These are phyloP conservation scores for Nephrocerus scutellatus DNA, from an alignment of 2,888 invertebrate species.

Conservation along the genomic window DNA sequence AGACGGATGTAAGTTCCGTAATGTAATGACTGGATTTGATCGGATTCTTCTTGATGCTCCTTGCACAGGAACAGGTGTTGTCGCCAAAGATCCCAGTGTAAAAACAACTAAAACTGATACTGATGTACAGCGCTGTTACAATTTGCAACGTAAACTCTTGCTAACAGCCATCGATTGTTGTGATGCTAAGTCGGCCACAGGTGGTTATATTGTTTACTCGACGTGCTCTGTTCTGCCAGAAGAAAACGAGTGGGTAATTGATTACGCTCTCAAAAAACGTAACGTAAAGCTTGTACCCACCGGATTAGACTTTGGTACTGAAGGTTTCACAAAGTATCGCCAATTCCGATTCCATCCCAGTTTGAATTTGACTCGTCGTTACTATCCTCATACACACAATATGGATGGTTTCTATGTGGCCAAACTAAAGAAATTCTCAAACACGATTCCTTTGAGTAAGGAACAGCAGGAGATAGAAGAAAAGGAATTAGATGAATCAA, in stretches of 20 bases:
- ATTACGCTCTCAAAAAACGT: conserved; percentile 88
- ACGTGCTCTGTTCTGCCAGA: conserved; percentile 97
- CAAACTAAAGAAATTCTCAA: conserved; percentile 93
- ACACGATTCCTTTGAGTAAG: conserved; percentile 55
- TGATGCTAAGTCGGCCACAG: conserved; percentile 83
- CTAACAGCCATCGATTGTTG: conserved; percentile 95
- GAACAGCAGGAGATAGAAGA: conserved; percentile 46
- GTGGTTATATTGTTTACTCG: conserved; percentile 95
- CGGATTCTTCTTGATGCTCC: conserved; percentile 95
- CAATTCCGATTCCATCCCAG: conserved; percentile 84
- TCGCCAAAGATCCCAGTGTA: conserved; percentile 94
- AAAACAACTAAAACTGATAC: conserved; percentile 85
- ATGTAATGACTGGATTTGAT: conserved; percentile 87
- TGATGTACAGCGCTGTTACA: conserved; percentile 86
- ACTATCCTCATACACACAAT: conserved; percentile 97
- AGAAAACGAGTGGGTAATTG: conserved; percentile 96
- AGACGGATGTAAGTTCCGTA: conserved; percentile 81
- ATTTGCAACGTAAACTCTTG: conserved; percentile 85
- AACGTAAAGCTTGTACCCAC: conserved; percentile 90
- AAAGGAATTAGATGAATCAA: conserved; percentile 36
- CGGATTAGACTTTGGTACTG: conserved; percentile 90
- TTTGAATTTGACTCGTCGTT: conserved; percentile 78
- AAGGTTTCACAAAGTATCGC: conserved; percentile 86
- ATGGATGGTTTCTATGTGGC: conserved; percentile 99
- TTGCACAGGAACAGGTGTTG: conserved; percentile 96